These are phyloP conservation scores for Phasianus colchicus DNA, from an alignment of 2,113 vertebrate genomes.

Conservation along the genomic window DNA sequence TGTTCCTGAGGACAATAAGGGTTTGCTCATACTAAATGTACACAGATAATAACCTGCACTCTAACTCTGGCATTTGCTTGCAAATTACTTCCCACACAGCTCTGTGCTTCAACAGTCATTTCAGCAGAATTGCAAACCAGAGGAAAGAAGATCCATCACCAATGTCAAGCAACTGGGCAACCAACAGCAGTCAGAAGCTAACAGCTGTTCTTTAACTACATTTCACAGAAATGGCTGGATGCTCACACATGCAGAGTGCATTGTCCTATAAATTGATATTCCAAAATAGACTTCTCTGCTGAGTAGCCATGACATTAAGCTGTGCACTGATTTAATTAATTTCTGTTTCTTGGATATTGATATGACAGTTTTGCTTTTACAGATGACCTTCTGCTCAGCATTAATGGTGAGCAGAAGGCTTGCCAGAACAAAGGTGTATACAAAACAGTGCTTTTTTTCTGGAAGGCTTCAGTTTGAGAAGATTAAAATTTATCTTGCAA, in stretches of 20 bases:
- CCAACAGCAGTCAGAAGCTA: background rate
- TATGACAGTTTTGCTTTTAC: background rate
- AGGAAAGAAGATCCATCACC: background rate
- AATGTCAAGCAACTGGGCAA: background rate
- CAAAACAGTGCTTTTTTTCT: background rate
- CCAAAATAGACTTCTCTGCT: background rate
- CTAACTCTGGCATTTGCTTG: background rate
- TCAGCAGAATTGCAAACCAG: background rate
- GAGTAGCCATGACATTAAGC: background rate
- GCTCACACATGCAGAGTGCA: background rate
- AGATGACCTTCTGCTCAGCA: background rate
- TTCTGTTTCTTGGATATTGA: background rate
- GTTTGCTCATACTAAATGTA: background rate
- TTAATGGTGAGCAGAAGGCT: background rate
- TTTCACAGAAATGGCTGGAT: background rate
- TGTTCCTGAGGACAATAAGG: background rate
- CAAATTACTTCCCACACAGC: background rate
- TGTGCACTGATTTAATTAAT: background rate
- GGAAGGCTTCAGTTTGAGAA: background rate
- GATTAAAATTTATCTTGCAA: background rate
- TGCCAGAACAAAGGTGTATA: background rate
- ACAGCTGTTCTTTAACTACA: background rate
- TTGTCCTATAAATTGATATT: background rate
- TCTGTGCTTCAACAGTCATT: background rate
- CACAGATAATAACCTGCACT: accelerated